Evolutionary conservation across 2,797 vertebrate genomes (phyloP).

Genomic region (Okamejei kenojei): DNA sequence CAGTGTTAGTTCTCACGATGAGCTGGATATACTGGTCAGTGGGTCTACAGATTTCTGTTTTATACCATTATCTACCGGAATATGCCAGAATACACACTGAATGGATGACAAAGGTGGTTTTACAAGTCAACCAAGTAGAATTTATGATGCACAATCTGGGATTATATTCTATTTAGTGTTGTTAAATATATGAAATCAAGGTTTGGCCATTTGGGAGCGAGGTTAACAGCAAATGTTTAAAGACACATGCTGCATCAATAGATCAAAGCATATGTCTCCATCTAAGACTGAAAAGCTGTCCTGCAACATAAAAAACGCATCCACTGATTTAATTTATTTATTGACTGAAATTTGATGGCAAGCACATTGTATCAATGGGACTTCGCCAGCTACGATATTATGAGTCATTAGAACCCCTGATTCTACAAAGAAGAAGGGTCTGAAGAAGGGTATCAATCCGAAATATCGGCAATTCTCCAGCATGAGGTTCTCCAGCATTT

Average conservation of each 20-base stretch:
- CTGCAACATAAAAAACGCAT: too few relatives aligned
- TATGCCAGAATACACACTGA: too few relatives aligned
- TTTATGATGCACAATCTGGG: conserved; percentile 92
- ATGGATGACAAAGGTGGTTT: conserved; percentile 68
- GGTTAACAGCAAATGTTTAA: conserved; percentile 95
- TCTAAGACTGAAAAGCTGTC: conserved; percentile 56
- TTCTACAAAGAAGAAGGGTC: conserved; percentile 46
- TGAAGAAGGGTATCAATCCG: too few relatives aligned
- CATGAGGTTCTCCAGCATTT: too few relatives aligned
- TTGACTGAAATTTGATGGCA: conserved; percentile 85
- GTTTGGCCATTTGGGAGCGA: conserved; percentile 96
- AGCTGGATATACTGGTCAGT: too few relatives aligned
- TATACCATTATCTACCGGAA: too few relatives aligned
- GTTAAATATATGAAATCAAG: conserved; percentile 97
- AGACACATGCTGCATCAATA: conserved; percentile 87
- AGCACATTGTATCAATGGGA: conserved; percentile 96
- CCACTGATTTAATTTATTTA: too few relatives aligned
- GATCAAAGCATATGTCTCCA: conserved; percentile 90
- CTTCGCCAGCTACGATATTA: conserved; percentile 89
- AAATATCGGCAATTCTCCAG: too few relatives aligned
- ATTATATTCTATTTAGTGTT: conserved; percentile 88
- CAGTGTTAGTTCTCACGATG: too few relatives aligned
- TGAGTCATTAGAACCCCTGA: conserved; percentile 93
- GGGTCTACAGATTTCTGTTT: too few relatives aligned
- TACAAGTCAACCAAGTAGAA: conserved; percentile 89